These are phyloP conservation scores for Thecophora atra DNA, from an alignment of 2,888 invertebrate species.

Conservation along the genomic window DNA sequence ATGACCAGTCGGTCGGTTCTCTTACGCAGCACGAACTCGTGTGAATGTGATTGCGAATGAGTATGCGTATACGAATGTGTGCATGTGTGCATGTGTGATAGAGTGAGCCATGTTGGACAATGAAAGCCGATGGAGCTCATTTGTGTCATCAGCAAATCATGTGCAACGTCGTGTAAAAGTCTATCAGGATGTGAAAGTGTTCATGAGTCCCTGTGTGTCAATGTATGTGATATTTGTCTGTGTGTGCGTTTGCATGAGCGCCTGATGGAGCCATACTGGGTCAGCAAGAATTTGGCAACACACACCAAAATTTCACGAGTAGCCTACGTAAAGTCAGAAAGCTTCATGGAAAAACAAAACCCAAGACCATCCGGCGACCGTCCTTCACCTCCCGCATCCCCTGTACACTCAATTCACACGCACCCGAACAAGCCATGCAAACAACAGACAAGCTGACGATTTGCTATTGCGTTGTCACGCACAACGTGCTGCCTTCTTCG, in stretches of 20 bases:
- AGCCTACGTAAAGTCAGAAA: not conserved
- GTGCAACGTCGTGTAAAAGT: slow-evolving; percentile 37
- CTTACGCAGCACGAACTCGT: not conserved
- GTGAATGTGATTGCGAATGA: not conserved
- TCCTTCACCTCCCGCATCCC: not conserved
- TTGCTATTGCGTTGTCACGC: slow-evolving; percentile 32
- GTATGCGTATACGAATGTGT: not conserved
- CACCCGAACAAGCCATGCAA: not conserved
- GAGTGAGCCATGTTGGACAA: slow-evolving; percentile 3
- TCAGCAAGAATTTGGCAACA: not conserved
- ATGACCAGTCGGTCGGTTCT: not conserved
- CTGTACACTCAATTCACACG: not conserved
- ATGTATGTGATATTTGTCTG: not conserved
- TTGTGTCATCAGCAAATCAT: slow-evolving; percentile 41
- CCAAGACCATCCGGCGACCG: not conserved
- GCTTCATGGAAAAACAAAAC: not conserved
- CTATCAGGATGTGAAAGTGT: not conserved
- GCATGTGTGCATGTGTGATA: not conserved
- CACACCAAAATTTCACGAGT: not conserved
- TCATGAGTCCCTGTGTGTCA: not conserved
- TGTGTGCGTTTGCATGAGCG: not conserved
- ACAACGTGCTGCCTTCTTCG: not conserved
- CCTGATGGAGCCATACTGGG: not conserved
- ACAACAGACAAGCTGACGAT: slow-evolving; percentile 14
- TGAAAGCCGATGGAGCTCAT: slow-evolving; percentile 37